Base-by-base conservation (phyloP, 2,113 vertebrate species). In the Catagonus wagneri region DNA sequence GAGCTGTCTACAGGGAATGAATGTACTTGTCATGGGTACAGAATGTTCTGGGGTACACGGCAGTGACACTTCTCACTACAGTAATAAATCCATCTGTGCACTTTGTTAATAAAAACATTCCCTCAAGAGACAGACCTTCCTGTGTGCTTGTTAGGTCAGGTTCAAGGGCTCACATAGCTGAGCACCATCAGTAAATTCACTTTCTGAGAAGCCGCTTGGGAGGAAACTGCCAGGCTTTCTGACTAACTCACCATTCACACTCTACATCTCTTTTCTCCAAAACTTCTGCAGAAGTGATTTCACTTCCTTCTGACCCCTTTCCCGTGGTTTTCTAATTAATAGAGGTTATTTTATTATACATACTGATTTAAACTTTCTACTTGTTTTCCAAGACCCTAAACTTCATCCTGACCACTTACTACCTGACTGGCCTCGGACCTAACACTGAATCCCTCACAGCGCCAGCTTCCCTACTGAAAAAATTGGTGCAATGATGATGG, bases 301-400 rank as follows among this genome's bases (percentile, higher is more conserved):
- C 1, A 19, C 36, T 32, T 78, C 34, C 52, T 39, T 89, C 44
- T 80, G 79, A 39, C 7, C 16, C 58, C 27, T 68, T 92, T 2
- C 14, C 52, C 9, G 66, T 6, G 50, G 25, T 80, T n/a, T 39
- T 96, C 25, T 75, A 50, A 66, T 65, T 74, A 58, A 89, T 27
- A 39, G 61, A 83, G 6, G 11, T 56, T 25, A 66, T 56, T 71
- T 68, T 20, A 25, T 63, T 66, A 7, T 23, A 80, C 10, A n/a
- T 9, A 71, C n/a, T 75, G 60, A 61, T 76, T 84, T 69, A 71
- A 11, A 90, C 1, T 16, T 65, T 79, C 9, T 11, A 34, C 4
- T 66, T 96, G 39, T 83, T 96, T 89, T 87, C 36, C 75, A 27
- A 93, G 69, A 90, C 4, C 4, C 44, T 39, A 65, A 65, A 22